Base-by-base conservation (phyloP, 92 coral and sea anemone genomes). In the Porites divaricata region DNA sequence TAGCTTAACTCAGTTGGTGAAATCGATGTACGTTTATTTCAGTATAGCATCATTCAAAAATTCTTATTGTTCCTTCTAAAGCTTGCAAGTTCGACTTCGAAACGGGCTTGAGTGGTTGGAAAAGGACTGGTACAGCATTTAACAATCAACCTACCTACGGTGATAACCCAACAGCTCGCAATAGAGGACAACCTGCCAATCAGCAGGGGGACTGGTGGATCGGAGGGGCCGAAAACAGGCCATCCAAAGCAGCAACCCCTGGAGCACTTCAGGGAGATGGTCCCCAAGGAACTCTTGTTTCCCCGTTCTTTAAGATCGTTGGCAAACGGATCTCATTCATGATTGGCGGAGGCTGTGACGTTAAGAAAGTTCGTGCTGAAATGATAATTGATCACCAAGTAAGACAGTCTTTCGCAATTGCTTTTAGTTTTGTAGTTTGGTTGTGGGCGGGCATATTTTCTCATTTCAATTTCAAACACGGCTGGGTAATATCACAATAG, bases 321-420 rank as follows among this genome's bases (percentile, higher is more conserved):
- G 71, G 71, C 11, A 8, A 41, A 19, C 26, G 14, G 12, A 66
- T 66, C 28, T 66, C 71, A 9, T 66, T 66, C 71, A 11, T 17
- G 11, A 66, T 66, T 66, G 71, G 71, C 2, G 71, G 71, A 13
- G 71, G 71, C 26, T 66, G 71, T 66, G 28, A 66, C 71, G 22
- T 66, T 0, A 20, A 66, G 11, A 20, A 9, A 66, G 28, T 66
- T 13, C 26, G 71, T 5, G 71, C 71, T 4, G 71, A 66, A 16
- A 21, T 66, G 28, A 66, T 66, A 5, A 6, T 35, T 35, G 45
- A 35, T 35, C 5, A 35, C 45, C 45, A 35, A 35, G 45, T 35
- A 35, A 10, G 14, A 22, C 26, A 41, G 41, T 41, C 17, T 22
- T 13, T 22, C 23, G 25, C 41, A 22, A 15, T 22, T 26, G 20